Evolutionary conservation across 2,113 vertebrate species (phyloP).

Genomic region (Hippolais icterina): DNA sequence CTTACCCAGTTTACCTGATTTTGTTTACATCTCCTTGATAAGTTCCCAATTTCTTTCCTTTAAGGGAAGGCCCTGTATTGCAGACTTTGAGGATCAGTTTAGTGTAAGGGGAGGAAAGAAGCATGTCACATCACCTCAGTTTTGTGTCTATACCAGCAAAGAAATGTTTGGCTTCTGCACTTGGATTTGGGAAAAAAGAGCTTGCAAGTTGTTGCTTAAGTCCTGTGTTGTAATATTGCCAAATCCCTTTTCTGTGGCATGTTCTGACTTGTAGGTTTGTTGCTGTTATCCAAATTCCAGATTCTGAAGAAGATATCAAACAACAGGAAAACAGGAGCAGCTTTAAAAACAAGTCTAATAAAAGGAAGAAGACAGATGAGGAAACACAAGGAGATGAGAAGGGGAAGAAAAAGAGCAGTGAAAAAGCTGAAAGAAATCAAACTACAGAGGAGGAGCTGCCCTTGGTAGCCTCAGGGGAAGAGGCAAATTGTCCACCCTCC

Average conservation of each 20-base stretch:
- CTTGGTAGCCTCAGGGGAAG: neutral
- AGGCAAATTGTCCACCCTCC: neutral
- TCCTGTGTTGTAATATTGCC: accelerated
- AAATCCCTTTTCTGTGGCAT: neutral
- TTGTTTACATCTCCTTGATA: neutral
- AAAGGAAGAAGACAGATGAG: neutral
- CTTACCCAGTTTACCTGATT: neutral
- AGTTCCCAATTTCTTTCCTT: accelerated
- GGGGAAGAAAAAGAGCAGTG: neutral
- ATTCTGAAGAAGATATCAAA: neutral
- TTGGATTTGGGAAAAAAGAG: neutral
- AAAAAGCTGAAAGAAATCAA: neutral
- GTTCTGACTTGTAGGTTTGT: neutral
- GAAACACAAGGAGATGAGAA: neutral
- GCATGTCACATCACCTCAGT: neutral
- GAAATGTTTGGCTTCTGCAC: neutral
- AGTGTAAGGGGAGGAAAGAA: neutral
- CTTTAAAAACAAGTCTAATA: neutral
- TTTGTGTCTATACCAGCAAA: accelerated
- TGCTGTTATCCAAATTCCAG: neutral
- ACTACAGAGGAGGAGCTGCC: neutral
- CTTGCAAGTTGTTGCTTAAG: neutral
- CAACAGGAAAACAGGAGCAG: neutral
- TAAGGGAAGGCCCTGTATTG: accelerated
- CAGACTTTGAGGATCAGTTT: neutral